Percentiles rank a stretch among this genome's conserved stretches.
Conservation (phyloP, 23 tunicate genomes). For the Halocynthia aurantium region DNA sequence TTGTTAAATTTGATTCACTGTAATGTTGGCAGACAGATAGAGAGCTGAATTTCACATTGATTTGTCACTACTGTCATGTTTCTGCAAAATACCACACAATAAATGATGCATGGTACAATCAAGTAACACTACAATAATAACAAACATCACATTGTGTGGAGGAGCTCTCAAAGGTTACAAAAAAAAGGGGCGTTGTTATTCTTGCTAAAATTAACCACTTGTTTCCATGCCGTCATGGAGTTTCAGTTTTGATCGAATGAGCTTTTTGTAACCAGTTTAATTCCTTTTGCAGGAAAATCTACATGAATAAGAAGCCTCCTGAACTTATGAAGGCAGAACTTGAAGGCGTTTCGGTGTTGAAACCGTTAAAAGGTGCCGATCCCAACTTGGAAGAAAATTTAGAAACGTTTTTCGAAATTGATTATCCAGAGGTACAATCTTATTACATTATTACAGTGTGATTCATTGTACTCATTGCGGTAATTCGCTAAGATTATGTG, state of each 20-base stretch:
- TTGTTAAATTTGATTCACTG: no score
- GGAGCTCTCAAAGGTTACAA: no score
- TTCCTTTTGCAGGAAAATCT: conserved; percentile 55
- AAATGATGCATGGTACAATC: no score
- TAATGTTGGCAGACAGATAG: no score
- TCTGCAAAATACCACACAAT: no score
- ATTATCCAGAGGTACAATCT: conserved; percentile 82
- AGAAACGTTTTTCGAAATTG: conserved; percentile 83
- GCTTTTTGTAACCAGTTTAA: neutral
- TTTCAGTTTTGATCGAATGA: neutral
- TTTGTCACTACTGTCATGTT: no score
- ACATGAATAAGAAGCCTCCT: conserved; percentile 90
- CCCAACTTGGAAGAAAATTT: conserved; percentile 92
- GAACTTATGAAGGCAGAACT: conserved; percentile 90
- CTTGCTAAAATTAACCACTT: neutral
- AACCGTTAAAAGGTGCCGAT: conserved; percentile 94
- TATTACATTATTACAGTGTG: neutral
- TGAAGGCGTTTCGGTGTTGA: conserved; percentile 80
- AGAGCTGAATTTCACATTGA: no score
- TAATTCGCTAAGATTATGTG: no score
- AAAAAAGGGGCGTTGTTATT: neutral
- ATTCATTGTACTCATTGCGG: neutral
- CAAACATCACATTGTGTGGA: no score
- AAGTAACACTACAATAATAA: no score
- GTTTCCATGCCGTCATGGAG: neutral